Base-by-base conservation (phyloP, 2,888 invertebrate genomes). In the Zaprionus obscuricornis region DNA sequence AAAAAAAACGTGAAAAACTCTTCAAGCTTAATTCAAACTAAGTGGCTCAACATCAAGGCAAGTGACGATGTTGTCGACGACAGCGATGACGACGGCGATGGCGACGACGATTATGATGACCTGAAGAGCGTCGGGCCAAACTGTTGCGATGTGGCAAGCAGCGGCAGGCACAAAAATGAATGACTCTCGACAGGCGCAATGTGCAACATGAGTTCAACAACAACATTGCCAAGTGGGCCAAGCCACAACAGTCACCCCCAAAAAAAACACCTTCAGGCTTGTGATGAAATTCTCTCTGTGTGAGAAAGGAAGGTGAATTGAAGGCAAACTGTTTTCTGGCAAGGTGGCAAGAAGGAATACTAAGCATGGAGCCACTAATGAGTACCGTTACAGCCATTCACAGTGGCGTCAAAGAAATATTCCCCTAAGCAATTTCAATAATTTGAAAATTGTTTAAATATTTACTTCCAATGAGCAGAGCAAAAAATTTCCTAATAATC, bases 141-240 rank as follows among this genome's bases (percentile, higher is more conserved):
- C 56, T 31, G 46, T 26, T 42, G 20, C 17, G 7, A n/a, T 10
- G 26, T 3, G 11, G 22, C 22, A 5, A 7, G 42, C n/a, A n/a
- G n/a, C 14, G 13, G 27, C 14, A 39, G 20, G 46, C 52, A 27
- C 27, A 37, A 42, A 74, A 77, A 71, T 83, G 84, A 78, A 74
- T 85, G 75, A 50, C 75, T 57, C 78, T 85, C 67, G 79, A 79
- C 74, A 64, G 85, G 75, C 77, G 79, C 83, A 69, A 77, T 65
- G 66, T 82, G 85, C 77, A 78, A 82, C 82, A 82, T 52, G 52
- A 76, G 69, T 60, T 59, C 46, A 52, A 26, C 39, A 34, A 14
- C 56, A 52, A 18, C 22, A 42, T 20, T 16, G 14, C 22, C 34
- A 51, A 46, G 67, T 57, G 68, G 62, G 43, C 33, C 51, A 51